Base-by-base conservation (phyloP, 2,797 vertebrate genomes). In the Danio choprae region DNA sequence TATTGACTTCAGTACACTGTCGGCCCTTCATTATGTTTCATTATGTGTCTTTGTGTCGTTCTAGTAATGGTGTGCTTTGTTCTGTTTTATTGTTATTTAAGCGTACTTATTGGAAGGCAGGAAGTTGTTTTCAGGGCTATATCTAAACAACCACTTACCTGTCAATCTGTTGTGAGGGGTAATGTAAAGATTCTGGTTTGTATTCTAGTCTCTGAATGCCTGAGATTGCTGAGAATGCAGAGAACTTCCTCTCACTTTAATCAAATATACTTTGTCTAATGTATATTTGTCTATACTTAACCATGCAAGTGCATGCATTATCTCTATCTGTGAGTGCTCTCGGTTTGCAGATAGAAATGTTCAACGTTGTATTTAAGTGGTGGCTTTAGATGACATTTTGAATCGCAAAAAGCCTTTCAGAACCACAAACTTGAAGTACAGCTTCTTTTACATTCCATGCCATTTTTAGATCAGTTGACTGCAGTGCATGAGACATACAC, bases 161-260 rank as follows among this genome's bases (percentile, higher is more conserved):
- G 91, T 87, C 87, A 93, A 79, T 91, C 90, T 93, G 68, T 92
- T 87, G 87, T 90, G 87, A 89, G 86, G 88, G 93, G 92, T 94
- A 93, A 94, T 84, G 92, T 93, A 93, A 76, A 82, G 55, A 60
- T 46, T 84, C 70, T 83, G 73, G 55, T 80, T 85, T 86, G 73
- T 83, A 92, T 90, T 53, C 81, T 89, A 80, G 86, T 87, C 90
- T 88, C 86, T 74, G 86, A 88, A 91, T 93, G 92, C 91, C 87
- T 91, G 82, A 81, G 80, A 87, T 69, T 86, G 91, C 87, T 89
- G 4, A 29, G 86, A 88, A 90, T 90, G 90, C 84, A 43, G 88
- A 89, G 86, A 87, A 82, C 81, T 83, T 82, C 70, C 71, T 75
- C 71, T 80, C 86, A 88, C 87, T 81, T 80, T 51, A 69, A 84